Evolutionary conservation across 2,888 invertebrate species (phyloP).

Genomic region (Harpalus rufipes): DNA sequence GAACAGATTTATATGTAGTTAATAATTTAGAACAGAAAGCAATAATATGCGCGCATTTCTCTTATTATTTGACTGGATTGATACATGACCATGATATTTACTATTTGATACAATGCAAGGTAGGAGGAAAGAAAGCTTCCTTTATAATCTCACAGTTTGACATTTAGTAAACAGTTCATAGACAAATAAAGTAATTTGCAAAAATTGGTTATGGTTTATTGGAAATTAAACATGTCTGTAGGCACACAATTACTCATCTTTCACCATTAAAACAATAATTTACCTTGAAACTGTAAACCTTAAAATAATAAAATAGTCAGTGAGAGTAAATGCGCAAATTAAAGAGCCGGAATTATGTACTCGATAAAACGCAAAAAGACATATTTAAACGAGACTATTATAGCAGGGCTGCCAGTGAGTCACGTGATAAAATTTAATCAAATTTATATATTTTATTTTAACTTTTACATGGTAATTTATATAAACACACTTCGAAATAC

Average conservation of each 20-base stretch:
- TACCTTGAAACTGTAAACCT: background rate
- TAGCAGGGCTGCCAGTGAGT: too few relatives aligned
- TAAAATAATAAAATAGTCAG: too few relatives aligned
- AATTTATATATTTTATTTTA: too few relatives aligned
- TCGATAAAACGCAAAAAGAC: too few relatives aligned
- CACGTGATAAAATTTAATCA: too few relatives aligned
- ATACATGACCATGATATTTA: constrained; percentile 53
- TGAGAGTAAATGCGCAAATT: too few relatives aligned
- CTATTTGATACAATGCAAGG: constrained; percentile 32
- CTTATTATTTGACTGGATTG: constrained; percentile 31
- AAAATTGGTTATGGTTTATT: constrained; percentile 1
- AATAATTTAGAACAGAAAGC: constrained; percentile 19
- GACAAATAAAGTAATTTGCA: constrained; percentile 4
- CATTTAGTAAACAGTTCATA: constrained; percentile 5
- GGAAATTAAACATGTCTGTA: too few relatives aligned
- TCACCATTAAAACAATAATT: background rate
- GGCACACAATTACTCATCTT: background rate
- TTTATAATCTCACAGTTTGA: constrained; percentile 21
- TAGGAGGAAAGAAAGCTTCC: constrained; percentile 46
- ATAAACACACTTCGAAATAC: too few relatives aligned
- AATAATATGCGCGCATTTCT: constrained; percentile 48
- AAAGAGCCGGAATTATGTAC: too few relatives aligned
- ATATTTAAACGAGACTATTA: too few relatives aligned
- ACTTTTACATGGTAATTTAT: too few relatives aligned
- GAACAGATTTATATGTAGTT: constrained; percentile 41